Percentiles rank a stretch among this genome's conserved stretches.
These are phyloP conservation scores for Siniperca obscura DNA, from an alignment of 2,797 vertebrate genomes.

Conservation along the genomic window DNA sequence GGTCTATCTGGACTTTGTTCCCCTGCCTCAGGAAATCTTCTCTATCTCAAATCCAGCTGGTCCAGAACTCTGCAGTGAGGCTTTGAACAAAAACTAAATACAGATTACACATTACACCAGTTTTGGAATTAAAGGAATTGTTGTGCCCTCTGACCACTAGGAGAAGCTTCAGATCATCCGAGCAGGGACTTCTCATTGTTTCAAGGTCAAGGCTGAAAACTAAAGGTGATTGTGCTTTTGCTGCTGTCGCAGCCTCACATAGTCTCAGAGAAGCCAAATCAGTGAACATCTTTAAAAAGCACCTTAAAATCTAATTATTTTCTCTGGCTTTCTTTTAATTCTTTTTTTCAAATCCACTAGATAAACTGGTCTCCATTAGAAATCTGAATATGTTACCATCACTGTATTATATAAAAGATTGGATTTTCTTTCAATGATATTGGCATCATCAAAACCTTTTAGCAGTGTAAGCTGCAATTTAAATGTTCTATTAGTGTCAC, in stretches of 20 bases:
- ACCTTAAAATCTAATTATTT: not conserved
- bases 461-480: not conserved
- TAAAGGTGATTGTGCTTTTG: not conserved
- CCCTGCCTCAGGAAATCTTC: conserved; percentile 3
- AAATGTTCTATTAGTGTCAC: conserved; percentile 17
- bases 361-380: not conserved
- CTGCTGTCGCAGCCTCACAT: not conserved
- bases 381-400: not conserved
- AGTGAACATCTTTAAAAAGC: not conserved
- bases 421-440: not conserved
- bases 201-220: not conserved
- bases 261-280: not conserved
- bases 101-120: not conserved
- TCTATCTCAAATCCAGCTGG: not conserved
- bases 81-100: conserved; percentile 4
- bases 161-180: not conserved
- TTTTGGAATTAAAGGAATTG: not conserved
- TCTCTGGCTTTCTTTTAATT: not conserved
- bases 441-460: conserved; percentile 13
- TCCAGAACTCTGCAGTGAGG: not conserved
- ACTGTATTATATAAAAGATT: not conserved
- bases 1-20: not conserved
- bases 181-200: not conserved
- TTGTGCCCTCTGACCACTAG: not conserved
- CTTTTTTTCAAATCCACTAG: not conserved